Conservation (phyloP, 2,888 invertebrate species). For the Metalampra italica region DNA sequence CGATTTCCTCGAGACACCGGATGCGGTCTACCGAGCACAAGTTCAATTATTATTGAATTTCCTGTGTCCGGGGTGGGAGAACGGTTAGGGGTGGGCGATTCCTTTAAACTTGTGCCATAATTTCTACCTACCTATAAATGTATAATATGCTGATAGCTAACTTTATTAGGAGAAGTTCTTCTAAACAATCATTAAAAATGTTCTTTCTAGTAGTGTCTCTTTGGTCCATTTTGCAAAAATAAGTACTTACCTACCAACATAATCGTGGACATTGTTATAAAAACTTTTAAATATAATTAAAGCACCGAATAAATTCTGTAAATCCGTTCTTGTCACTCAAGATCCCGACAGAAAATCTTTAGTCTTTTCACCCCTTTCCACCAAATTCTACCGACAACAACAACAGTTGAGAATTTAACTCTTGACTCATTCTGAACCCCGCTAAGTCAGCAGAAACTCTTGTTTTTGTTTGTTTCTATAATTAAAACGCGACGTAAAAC, state of each 20-base stretch:
- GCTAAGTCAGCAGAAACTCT: constrained; percentile 56
- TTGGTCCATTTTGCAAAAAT: too few relatives aligned
- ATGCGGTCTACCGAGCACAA: constrained; percentile 61
- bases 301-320: too few relatives aligned
- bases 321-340: background rate
- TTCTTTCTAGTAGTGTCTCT: too few relatives aligned
- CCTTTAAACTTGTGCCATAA: constrained; percentile 5
- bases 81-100: constrained; percentile 8
- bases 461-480: constrained; percentile 70
- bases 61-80: constrained; percentile 36
- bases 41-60: constrained; percentile 74
- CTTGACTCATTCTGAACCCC: constrained; percentile 43
- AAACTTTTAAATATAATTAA: too few relatives aligned
- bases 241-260: too few relatives aligned
- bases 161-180: too few relatives aligned
- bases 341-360: background rate
- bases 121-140: too few relatives aligned
- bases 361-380: constrained; percentile 1
- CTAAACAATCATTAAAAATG: too few relatives aligned
- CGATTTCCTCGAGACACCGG: constrained; percentile 63
- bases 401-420: constrained; percentile 42
- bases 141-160: background rate
- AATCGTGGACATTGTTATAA: too few relatives aligned
- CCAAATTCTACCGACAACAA: constrained; percentile 38
- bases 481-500: constrained; percentile 66